Percentiles rank a stretch among this genome's conserved stretches.
Evolutionary conservation across 2,113 vertebrate genomes (phyloP).

Genomic region (Marmota flaviventris): DNA sequence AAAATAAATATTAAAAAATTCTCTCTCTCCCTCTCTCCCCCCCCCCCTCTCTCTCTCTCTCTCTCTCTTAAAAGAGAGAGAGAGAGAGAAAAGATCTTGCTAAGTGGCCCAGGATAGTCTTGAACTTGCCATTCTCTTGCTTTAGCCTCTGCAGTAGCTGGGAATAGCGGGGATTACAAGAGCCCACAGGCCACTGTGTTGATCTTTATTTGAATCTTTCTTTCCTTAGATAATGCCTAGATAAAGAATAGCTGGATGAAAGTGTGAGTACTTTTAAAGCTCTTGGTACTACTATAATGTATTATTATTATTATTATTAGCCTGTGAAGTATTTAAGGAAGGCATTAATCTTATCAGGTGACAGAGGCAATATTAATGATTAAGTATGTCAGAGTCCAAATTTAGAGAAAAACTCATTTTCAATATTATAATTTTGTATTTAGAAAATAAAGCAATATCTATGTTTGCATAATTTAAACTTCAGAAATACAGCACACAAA

Average conservation of each 20-base stretch:
- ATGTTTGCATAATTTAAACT: slow-evolving; percentile 17
- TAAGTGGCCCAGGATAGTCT: neutral
- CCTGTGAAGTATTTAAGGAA: neutral
- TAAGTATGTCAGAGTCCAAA: neutral
- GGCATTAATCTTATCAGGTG: neutral
- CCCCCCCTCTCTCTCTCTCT: no score
- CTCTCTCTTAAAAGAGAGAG: no score
- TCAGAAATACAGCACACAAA: neutral
- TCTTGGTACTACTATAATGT: neutral
- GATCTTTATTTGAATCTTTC: neutral
- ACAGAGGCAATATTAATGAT: neutral
- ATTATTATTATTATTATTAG: neutral
- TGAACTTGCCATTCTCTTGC: neutral
- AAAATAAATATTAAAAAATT: no score
- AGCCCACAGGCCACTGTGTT: neutral
- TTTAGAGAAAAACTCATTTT: slow-evolving; percentile 11
- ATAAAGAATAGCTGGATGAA: neutral
- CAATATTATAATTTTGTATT: slow-evolving; percentile 39
- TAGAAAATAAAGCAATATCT: slow-evolving; percentile 51
- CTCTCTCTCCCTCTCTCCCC: no score
- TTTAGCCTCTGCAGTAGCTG: neutral
- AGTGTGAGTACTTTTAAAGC: neutral
- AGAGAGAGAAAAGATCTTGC: neutral
- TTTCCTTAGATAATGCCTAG: neutral
- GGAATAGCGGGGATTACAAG: neutral